Evolutionary conservation across 2,888 invertebrate species (phyloP), one percentile per base, ranked within the genome.

Genomic region (Strigamia crassipes): DNA sequence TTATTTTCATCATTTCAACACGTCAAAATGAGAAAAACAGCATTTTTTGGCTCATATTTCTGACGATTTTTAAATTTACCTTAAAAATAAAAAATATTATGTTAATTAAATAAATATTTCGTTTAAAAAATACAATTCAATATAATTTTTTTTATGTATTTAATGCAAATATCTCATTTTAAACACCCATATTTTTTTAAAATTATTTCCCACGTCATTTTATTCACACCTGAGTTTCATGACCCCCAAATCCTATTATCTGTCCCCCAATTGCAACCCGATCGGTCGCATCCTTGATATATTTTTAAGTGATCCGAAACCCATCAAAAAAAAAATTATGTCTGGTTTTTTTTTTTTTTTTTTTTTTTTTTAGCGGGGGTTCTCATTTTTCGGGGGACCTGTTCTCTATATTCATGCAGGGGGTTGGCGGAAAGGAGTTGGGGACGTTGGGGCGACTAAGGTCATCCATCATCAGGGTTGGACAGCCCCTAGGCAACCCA

Each of bases 271-370:
- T 21, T 66, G 61, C 23, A 66, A 66, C 21, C 61, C 61, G 61
- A 66, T 66, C 61, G 61, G 61, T 18, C 61, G 6, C 61, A 66
- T 66, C 61, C 61, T 27, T 66, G 61, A 18, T 23, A 18, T 66
- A 23, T 66, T 21, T 66, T 66, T 66, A 66, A 23, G 61, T 66
- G 61, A 66, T 66, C 61, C 61, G 61, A 66, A 66, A 66, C 61
- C 61, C 23, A 66, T 23, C 2, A 21, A 21, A 66, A 66, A 66
- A 66, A 66, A 66, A 66, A 66, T 23, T 18, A 51, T 51, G 61
- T 66, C 61, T 66, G 61, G 61, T 21, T 66, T 66, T 66, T 66
- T 61, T 61, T 18, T 21, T 21, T 18, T 3, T 51, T n/a, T n/a
- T 61, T 21, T 61, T 21, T 61, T 18, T 21, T 21, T 18, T 3